These are phyloP conservation scores for Thryonomys swinderianus DNA, from an alignment of 2,113 vertebrate genomes.

Conservation along the genomic window DNA sequence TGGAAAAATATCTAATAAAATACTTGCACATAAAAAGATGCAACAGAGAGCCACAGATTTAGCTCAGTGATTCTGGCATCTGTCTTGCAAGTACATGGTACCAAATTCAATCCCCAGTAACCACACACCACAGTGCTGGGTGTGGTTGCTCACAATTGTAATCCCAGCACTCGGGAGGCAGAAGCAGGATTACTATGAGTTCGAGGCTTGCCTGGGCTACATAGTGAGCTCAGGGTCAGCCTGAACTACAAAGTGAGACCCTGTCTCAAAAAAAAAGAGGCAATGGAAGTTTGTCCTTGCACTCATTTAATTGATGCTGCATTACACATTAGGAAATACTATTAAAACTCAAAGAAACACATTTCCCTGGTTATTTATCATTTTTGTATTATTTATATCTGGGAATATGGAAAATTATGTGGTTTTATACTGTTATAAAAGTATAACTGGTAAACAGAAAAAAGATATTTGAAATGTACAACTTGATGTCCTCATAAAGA, in stretches of 20 bases:
- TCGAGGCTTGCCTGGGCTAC: too few species aligned
- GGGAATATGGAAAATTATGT: constrained; percentile 11
- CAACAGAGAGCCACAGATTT: too few species aligned
- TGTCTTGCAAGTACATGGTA: too few species aligned
- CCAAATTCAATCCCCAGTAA: too few species aligned
- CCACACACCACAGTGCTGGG: too few species aligned
- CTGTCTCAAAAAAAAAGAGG: too few species aligned
- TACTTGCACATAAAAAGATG: constrained; percentile 6
- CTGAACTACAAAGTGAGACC: too few species aligned
- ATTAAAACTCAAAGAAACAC: background rate
- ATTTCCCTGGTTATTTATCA: constrained; percentile 30
- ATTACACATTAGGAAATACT: constrained; percentile 9
- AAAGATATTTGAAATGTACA: background rate
- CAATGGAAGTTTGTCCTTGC: constrained; percentile 35
- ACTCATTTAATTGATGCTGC: background rate
- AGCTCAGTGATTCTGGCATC: too few species aligned
- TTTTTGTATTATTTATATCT: background rate
- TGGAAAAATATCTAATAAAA: constrained; percentile 28
- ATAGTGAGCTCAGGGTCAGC: too few species aligned
- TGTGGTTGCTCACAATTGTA: too few species aligned
- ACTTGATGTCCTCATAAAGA: background rate
- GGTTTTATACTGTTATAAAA: background rate
- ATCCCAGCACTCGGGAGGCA: too few species aligned
- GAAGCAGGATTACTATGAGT: too few species aligned
- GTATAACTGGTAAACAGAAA: background rate